Evolutionary conservation across 2,113 vertebrate genomes (phyloP).

Genomic region (Dipodomys merriami): DNA sequence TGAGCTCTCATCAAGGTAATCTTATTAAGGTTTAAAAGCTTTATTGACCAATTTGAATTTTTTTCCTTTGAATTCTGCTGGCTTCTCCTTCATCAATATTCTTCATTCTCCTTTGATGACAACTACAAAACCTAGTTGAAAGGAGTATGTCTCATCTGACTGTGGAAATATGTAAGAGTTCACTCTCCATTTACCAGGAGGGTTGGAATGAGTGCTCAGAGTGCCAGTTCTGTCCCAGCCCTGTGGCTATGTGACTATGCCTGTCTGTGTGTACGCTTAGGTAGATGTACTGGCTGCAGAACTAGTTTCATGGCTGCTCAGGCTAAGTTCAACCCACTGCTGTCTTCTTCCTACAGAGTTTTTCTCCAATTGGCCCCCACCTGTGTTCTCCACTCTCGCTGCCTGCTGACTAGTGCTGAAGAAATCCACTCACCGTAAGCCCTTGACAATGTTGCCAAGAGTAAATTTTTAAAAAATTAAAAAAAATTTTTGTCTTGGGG

Average conservation of each 20-base stretch:
- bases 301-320: neutral
- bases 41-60: neutral
- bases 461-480: too few species aligned
- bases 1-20: neutral
- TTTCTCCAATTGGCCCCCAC: neutral
- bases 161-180: neutral
- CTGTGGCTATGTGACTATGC: neutral
- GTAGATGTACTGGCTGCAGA: neutral
- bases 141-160: neutral
- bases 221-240: neutral
- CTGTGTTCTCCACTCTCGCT: neutral
- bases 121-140: neutral
- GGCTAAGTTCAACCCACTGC: neutral
- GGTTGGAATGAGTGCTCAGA: neutral
- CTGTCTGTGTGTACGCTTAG: neutral
- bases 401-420: neutral
- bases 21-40: neutral
- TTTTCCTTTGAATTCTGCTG: conserved; percentile 20
- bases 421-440: neutral
- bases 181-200: neutral
- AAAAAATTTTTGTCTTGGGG: too few species aligned
- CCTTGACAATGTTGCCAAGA: neutral
- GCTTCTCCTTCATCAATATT: neutral
- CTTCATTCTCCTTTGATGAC: conserved; percentile 14
- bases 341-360: neutral